Evolutionary conservation across 2,797 vertebrate species (phyloP).

Genomic region (Scolopax bukidnonensis): DNA sequence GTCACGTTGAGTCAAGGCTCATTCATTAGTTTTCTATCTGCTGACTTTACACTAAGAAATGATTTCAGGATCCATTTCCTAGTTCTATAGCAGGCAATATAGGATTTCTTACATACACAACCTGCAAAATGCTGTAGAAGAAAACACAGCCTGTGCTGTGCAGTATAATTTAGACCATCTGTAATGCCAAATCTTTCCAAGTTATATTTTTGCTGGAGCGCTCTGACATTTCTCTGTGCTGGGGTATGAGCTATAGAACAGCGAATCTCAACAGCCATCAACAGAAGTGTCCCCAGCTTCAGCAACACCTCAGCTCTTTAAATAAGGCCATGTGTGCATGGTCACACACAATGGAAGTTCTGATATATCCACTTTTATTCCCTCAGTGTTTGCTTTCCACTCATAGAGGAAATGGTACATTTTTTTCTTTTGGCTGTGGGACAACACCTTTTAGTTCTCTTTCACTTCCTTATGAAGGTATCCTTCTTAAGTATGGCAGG

Average conservation of each 20-base stretch:
- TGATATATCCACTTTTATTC: not conserved
- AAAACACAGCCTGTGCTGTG: slow-evolving; percentile 9
- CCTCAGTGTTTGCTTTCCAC: not conserved
- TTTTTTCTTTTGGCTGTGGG: not conserved
- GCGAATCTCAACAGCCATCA: not conserved
- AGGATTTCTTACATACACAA: not conserved
- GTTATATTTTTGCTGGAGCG: not conserved
- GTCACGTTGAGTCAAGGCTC: not conserved
- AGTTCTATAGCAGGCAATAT: not conserved
- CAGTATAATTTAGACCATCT: slow-evolving; percentile 2
- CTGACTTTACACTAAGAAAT: not conserved
- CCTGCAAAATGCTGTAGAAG: not conserved
- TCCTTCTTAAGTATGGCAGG: not conserved
- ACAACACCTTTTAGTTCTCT: not conserved
- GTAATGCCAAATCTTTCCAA: slow-evolving; percentile 26
- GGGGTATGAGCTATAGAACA: not conserved
- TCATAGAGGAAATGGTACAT: not conserved
- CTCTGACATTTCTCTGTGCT: not conserved
- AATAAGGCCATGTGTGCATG: not conserved
- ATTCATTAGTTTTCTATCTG: not conserved
- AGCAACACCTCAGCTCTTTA: not conserved
- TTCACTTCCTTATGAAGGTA: not conserved
- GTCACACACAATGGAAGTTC: not conserved
- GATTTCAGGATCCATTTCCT: not conserved
- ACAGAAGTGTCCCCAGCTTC: not conserved